Evolutionary conservation across 30 jellyfish, hydroid and myxozoan genomes (phyloP).

Genomic region (Nemopilema nomurai): DNA sequence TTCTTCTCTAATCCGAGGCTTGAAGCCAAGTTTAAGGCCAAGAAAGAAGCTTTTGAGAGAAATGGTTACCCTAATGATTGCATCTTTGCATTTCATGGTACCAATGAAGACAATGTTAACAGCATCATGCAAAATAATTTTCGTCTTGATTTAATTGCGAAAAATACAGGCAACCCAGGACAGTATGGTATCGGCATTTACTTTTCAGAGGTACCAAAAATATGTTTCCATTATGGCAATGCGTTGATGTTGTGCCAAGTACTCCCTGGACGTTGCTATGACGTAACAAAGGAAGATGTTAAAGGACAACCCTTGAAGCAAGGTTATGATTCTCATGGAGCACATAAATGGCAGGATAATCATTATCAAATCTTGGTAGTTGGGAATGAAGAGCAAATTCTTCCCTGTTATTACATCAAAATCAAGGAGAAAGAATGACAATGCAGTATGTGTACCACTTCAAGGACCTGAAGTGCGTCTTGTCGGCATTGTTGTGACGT

Average conservation of each 20-base stretch:
- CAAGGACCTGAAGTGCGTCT: not conserved
- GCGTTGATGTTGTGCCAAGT: slow-evolving; percentile 37
- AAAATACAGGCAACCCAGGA: slow-evolving; percentile 50
- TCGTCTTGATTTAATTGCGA: slow-evolving; percentile 2
- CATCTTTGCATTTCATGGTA: slow-evolving; percentile 77
- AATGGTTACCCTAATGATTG: slow-evolving; percentile 2
- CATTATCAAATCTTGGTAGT: slow-evolving; percentile 19
- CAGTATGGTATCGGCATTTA: slow-evolving; percentile 63
- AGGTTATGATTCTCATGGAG: slow-evolving; percentile 57
- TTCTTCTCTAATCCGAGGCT: slow-evolving; percentile 34
- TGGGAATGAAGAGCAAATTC: slow-evolving; percentile 33
- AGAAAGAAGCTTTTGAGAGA: slow-evolving; percentile 11
- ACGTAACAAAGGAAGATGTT: slow-evolving; percentile 10
- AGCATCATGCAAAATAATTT: slow-evolving; percentile 35
- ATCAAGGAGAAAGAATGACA: not conserved
- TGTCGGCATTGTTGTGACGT: too few relatives aligned
- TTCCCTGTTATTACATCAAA: slow-evolving; percentile 45
- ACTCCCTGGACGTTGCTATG: slow-evolving; percentile 33
- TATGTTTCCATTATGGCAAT: slow-evolving; percentile 41
- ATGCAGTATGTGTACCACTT: not conserved
- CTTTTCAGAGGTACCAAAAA: slow-evolving; percentile 62
- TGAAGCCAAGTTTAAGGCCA: slow-evolving; percentile 38
- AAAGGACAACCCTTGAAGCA: slow-evolving; percentile 24
- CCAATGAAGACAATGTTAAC: slow-evolving; percentile 36
- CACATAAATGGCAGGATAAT: slow-evolving; percentile 31